Conservation (phyloP, 2,797 vertebrate genomes). For the Coreius guichenoti region DNA sequence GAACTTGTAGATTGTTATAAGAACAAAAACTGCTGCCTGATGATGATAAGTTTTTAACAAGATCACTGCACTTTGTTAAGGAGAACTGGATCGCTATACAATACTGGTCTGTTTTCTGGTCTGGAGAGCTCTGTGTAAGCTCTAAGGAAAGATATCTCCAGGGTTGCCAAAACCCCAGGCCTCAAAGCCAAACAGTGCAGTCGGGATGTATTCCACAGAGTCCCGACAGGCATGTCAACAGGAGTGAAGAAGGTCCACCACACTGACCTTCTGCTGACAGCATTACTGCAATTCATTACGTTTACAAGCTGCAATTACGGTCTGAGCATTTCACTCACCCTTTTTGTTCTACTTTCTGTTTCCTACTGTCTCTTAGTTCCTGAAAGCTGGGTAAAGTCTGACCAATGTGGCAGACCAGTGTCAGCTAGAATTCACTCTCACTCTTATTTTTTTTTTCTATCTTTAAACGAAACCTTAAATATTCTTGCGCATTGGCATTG, state of each 20-base stretch:
- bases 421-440: background rate
- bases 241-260: slow-evolving; percentile 67
- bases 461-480: slow-evolving; percentile 10
- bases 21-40: background rate
- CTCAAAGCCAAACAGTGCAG: slow-evolving; percentile 68
- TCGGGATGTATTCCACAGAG: slow-evolving; percentile 68
- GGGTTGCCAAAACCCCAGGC: slow-evolving; percentile 74
- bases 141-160: slow-evolving; percentile 46
- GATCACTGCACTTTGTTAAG: background rate
- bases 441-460: background rate
- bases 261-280: slow-evolving; percentile 76
- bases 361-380: slow-evolving; percentile 35
- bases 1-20: background rate
- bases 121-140: background rate
- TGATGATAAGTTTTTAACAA: slow-evolving; percentile 8
- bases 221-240: slow-evolving; percentile 69
- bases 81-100: background rate
- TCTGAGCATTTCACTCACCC: slow-evolving; percentile 64
- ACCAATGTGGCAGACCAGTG: slow-evolving; percentile 28
- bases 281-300: slow-evolving; percentile 65
- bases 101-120: slow-evolving; percentile 15
- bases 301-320: slow-evolving; percentile 73
- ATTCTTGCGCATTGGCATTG: background rate
- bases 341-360: slow-evolving; percentile 51
- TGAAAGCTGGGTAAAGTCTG: slow-evolving; percentile 34